phyloP scores from a whole-genome alignment of 2,797 vertebrate species.

The Megalops cyprinoides region DNA sequence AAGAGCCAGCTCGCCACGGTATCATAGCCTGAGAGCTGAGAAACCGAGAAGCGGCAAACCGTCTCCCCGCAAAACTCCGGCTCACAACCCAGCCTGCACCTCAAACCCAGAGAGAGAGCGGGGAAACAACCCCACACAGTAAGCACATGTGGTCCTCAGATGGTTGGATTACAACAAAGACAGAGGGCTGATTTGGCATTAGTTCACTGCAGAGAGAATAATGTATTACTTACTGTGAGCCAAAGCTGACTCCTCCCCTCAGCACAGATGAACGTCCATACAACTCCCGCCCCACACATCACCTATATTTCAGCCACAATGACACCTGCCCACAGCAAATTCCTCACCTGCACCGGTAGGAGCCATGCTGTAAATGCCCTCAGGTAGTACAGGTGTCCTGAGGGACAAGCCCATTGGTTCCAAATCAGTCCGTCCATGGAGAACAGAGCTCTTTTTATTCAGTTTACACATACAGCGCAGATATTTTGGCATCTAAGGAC shows the following conservation, averaged over 20 bases:
- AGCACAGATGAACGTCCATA: background rate
- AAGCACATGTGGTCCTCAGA: slow-evolving; percentile 38
- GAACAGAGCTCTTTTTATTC: no score
- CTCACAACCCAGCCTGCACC: slow-evolving; percentile 22
- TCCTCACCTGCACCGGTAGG: slow-evolving; percentile 46
- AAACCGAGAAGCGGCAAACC: background rate
- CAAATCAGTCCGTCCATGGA: no score
- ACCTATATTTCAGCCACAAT: slow-evolving; percentile 39
- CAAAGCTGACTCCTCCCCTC: no score
- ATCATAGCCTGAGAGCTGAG: background rate
- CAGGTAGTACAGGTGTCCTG: no score
- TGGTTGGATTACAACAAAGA: slow-evolving; percentile 54
- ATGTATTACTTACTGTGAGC: slow-evolving; percentile 63
- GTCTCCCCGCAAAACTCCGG: slow-evolving; percentile 29
- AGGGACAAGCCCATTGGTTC: no score
- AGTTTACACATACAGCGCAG: no score
- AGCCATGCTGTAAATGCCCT: no score
- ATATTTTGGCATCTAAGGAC: no score
- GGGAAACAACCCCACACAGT: background rate
- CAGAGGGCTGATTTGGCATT: slow-evolving; percentile 50
- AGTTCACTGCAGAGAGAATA: slow-evolving; percentile 52
- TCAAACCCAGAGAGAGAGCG: background rate
- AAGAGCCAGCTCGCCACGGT: background rate
- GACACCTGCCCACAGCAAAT: slow-evolving; percentile 44
- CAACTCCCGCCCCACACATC: background rate